Conservation (phyloP, 2,113 vertebrate genomes). For the Corythaeola cristata region DNA sequence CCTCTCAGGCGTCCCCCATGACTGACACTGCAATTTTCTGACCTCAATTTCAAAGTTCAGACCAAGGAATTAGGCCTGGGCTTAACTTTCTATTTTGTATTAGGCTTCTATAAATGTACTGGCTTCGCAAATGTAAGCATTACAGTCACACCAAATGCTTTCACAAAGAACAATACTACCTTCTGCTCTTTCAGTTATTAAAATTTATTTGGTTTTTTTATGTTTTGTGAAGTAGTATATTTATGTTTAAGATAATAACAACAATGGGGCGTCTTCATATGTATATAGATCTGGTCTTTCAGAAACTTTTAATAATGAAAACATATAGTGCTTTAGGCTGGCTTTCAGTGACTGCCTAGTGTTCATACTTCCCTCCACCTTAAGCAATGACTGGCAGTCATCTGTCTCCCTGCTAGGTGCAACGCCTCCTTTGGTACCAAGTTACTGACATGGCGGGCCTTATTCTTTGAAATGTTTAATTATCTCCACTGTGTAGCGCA, state of each 20-base stretch:
- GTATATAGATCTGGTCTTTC: neutral
- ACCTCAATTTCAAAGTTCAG: conserved; percentile 31
- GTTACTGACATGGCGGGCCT: neutral
- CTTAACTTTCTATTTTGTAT: conserved; percentile 56
- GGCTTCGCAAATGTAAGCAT: neutral
- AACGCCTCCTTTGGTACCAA: neutral
- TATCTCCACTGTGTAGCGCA: neutral
- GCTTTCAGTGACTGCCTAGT: neutral
- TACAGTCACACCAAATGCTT: neutral
- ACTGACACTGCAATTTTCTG: conserved; percentile 48
- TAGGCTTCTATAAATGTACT: conserved; percentile 44
- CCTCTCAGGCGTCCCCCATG: neutral
- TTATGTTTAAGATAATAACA: neutral
- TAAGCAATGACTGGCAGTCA: neutral
- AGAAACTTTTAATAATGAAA: neutral
- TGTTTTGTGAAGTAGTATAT: neutral
- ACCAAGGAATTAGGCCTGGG: neutral
- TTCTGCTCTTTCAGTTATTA: neutral
- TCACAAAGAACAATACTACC: neutral
- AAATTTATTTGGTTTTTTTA: neutral
- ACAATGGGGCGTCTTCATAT: neutral
- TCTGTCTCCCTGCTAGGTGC: neutral
- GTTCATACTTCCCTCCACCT: neutral
- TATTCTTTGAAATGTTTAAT: neutral
- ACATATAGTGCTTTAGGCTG: neutral